Base-by-base conservation (phyloP, 2,113 vertebrate species). In the Holacanthus passer region DNA sequence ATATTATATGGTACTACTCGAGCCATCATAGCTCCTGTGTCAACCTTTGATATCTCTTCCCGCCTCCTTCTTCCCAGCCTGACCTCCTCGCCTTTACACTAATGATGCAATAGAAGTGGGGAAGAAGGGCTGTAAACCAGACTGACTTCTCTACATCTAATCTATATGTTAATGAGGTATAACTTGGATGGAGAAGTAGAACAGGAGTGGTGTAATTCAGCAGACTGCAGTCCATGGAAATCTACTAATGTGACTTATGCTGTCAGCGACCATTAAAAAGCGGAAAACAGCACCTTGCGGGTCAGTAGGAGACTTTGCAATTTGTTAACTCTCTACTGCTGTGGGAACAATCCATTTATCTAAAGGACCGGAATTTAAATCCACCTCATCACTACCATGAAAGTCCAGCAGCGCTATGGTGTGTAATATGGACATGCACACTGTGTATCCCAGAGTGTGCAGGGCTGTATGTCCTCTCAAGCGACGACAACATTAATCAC, bases 401-500 rank as follows among this genome's bases (percentile, higher is more conserved):
- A 66, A 80, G 35, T 71, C 19, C 70, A 64, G 13, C 27, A 50
- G 35, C 14, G 13, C 48, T 60, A 2, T 56, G 80, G 48, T 81
- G 74, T 69, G 37, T 50, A n/a, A 55, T n/a, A 63, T 47, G 24
- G 56, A 78, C 67, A 56, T 48, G 22, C 43, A 71, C 52, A 77
- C 22, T 20, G 55, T 77, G 72, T 50, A 59, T 80, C 52, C 43
- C 48, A 48, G 47, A 73, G 75, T 73, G 79, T 82, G 78, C 67
- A 58, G 82, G 62, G 73, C 71, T 85, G 79, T 74, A 70, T 81
- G 83, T 88, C 91, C 90, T 93, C 80, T 87, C 81, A 85, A 83
- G 85, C 86, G 67, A 74, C n/a, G 53, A 86, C 88, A 89, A 90
- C 91, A 92, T 94, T 94, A 94, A 94, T 94, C 93, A 93, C 87